Evolutionary conservation across 2,888 invertebrate genomes (phyloP).

Genomic region (Acanthosepion pharaonis): DNA sequence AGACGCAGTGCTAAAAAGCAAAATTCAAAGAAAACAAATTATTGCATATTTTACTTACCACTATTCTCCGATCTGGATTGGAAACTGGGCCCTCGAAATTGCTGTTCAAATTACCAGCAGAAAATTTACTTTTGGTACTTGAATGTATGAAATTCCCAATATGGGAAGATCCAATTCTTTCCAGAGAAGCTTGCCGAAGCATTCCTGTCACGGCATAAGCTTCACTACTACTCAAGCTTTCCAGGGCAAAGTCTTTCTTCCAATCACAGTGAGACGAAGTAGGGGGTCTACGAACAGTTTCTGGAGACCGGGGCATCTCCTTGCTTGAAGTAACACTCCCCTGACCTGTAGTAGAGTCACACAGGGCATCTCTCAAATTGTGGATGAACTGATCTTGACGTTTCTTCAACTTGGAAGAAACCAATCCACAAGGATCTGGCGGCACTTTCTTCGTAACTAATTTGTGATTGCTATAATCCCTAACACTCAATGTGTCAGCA

Average conservation of each 20-base stretch:
- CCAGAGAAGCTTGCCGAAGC: conserved; percentile 71
- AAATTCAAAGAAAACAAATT: not conserved
- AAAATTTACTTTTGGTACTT: conserved; percentile 70
- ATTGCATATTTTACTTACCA: conserved; percentile 58
- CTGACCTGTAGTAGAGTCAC: not conserved
- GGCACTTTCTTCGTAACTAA: conserved; percentile 54
- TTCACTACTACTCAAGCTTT: conserved; percentile 71
- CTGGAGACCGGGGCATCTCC: conserved; percentile 48
- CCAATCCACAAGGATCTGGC: conserved; percentile 54
- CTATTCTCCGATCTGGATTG: conserved; percentile 69
- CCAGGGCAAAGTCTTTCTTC: conserved; percentile 70
- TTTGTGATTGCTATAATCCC: conserved; percentile 34
- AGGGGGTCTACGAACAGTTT: conserved; percentile 62
- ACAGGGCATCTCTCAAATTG: conserved; percentile 52
- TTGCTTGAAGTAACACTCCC: not conserved
- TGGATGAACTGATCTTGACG: conserved; percentile 54
- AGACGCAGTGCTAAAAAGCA: not conserved
- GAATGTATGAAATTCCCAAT: conserved; percentile 69
- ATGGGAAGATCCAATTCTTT: conserved; percentile 71
- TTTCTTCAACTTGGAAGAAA: conserved; percentile 46
- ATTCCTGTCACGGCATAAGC: conserved; percentile 73
- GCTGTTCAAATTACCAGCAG: conserved; percentile 61
- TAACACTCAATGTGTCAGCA: conserved; percentile 51
- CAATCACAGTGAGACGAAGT: conserved; percentile 64
- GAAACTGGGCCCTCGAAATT: conserved; percentile 62